phyloP scores from a whole-genome alignment of 2,113 vertebrate species.

The Bubo scandiacus region DNA sequence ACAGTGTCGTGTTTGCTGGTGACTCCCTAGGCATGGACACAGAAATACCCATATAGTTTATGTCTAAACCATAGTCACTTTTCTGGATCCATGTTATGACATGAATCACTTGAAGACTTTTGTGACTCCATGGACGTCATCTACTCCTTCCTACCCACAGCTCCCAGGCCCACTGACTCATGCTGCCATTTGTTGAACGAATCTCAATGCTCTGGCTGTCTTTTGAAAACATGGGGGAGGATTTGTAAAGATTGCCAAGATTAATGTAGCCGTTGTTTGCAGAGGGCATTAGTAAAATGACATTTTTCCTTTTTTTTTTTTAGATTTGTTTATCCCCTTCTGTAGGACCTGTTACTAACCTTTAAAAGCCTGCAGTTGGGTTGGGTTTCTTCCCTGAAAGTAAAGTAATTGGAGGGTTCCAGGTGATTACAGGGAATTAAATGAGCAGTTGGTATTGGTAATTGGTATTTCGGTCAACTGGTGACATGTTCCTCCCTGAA shows the following conservation, averaged over 20 bases:
- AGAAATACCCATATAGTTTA: neutral
- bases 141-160: constrained; percentile 19
- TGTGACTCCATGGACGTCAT: neutral
- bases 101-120: neutral
- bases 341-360: neutral
- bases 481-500: neutral
- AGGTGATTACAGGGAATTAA: neutral
- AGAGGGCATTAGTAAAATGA: constrained; percentile 29
- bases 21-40: neutral
- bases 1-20: fast-evolving
- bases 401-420: neutral
- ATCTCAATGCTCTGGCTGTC: neutral
- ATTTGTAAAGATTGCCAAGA: constrained; percentile 20
- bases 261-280: neutral
- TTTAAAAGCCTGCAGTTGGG: neutral
- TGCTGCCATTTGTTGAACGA: constrained; percentile 16
- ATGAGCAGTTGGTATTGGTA: neutral
- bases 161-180: constrained; percentile 52
- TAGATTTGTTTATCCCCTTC: constrained; percentile 12
- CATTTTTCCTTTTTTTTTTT: neutral
- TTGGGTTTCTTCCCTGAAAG: neutral
- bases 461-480: neutral
- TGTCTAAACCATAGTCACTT: neutral
- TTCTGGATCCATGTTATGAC: neutral
- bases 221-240: constrained; percentile 45